Base-by-base conservation (phyloP, 2,797 vertebrate species). In the Urophycis tenuis region DNA sequence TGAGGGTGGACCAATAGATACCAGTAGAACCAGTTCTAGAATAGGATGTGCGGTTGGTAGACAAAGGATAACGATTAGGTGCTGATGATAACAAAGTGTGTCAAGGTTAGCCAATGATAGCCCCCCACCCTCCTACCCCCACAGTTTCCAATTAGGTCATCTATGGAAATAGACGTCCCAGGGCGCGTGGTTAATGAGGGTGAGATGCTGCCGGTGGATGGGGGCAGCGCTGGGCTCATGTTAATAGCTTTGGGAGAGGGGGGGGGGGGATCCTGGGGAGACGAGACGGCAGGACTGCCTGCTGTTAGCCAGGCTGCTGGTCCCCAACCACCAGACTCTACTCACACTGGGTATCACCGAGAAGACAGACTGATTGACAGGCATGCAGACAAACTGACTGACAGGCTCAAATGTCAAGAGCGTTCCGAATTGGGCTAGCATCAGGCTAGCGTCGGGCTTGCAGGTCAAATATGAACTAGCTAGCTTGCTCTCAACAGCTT, bases 101-200 rank as follows among this genome's bases (percentile, higher is more conserved):
- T 88, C 86, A 91, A 89, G 87, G 86, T 90, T 82, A 87, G 53
- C 79, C 85, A 84, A 90, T 85, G 87, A 89, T 87, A 88, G 36
- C 29, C 74, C 80, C 79, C 80, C 81, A 34, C 33, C 33, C 33
- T 34, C 33, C 33, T 34, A 3, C 33, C 33, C 5, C 75, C 78
- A 70, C 82, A 75, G 31, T 85, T 88, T 90, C 87, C 89, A 93
- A 93, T 92, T 88, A 92, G 89, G 88, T 88, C 89, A 87, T 39
- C 86, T 78, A 92, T 93, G 82, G 87, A 88, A 93, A 93, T 93
- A 93, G 91, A 80, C 83, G 45, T 45, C 90, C 88, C 64, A 77
- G 72, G 83, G 87, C 83, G 31, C 64, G 33, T 39, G 36, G 36
- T 10, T 92, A 92, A 93, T 92, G 90, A 91, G 89, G 75, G 69